A percentile compares a stretch with the other conserved stretches of the same genome.
Conservation (phyloP, 2,888 invertebrate species). For the Athrips mouffetella region DNA sequence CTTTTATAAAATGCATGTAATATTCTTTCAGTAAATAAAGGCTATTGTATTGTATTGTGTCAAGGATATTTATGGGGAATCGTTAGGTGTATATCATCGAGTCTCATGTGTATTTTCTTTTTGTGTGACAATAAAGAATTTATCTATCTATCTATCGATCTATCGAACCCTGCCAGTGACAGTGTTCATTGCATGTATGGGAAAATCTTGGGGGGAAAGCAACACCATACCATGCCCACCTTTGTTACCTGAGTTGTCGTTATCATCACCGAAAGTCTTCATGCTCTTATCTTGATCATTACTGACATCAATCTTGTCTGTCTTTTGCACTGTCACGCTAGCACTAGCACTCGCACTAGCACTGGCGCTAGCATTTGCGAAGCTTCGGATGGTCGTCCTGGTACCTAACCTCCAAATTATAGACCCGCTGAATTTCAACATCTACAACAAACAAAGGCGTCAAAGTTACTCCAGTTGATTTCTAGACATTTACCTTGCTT, state of each 20-base stretch:
- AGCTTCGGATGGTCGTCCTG: constrained; percentile 52
- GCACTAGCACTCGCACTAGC: too few relatives aligned
- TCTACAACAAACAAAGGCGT: constrained; percentile 44
- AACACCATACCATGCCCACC: constrained; percentile 26
- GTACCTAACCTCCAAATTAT: constrained; percentile 75
- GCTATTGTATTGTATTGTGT: too few relatives aligned
- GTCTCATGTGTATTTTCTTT: too few relatives aligned
- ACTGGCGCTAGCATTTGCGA: constrained; percentile 79
- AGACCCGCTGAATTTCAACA: constrained; percentile 71
- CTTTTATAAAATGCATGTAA: too few relatives aligned
- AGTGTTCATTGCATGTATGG: too few relatives aligned
- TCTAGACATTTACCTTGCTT: neutral
- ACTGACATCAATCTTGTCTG: constrained; percentile 64
- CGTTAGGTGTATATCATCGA: too few relatives aligned
- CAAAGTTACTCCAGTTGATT: neutral
- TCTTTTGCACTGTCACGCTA: constrained; percentile 88
- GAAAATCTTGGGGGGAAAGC: too few relatives aligned
- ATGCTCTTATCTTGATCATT: constrained; percentile 39
- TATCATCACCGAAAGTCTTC: constrained; percentile 28
- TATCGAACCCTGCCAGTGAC: too few relatives aligned
- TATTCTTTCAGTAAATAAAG: too few relatives aligned
- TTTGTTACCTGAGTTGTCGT: constrained; percentile 42
- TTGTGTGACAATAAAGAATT: too few relatives aligned
- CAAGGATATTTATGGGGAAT: too few relatives aligned
- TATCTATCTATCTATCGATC: too few relatives aligned